Base-by-base conservation (phyloP, 2,113 vertebrate species). In the Jaculus jaculus region DNA sequence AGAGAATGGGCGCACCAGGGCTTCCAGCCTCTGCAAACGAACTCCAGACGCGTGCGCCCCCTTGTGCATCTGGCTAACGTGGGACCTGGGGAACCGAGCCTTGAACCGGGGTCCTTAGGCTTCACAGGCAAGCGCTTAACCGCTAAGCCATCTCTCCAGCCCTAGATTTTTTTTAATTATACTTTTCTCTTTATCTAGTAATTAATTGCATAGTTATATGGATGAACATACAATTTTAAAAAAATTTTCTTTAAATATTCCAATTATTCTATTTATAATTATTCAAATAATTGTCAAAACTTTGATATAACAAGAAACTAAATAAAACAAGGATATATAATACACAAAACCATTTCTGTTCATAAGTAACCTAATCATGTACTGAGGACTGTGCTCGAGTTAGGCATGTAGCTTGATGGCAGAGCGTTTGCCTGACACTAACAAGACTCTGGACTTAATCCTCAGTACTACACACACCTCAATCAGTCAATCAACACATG, bases 191-290 rank as follows among this genome's bases (percentile, higher is more conserved):
- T 51, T 4, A 63, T 20, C 37, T 34, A 20, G 51, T 26, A 77
- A n/a, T 26, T 60, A 75, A 61, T 39, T 21, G 5, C 73, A 65
- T 34, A 65, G 37, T 47, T 21, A 77, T 77, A 63, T 3, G 80
- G 5, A 81, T 39, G 24, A 61, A 54, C n/a, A 80, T 20, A 74
- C 66, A 84, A 28, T 69, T 75, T 54, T 20, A 23, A n/a, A n/a
- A n/a, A n/a, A n/a, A 72, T 71, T 90, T 28, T 65, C 42, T 42
- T 85, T 60, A 51, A 74, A 51, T 87, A 87, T 77, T 87, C n/a
- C 73, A 89, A 47, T 54, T 72, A 66, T 83, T 18, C 11, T 65
- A 69, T 15, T 79, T 80, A 39, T 1, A 81, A 75, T 89, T 63
- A 85, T 65, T 65, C 63, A 92, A 80, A 20, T 63, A 71, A 66